Base-by-base conservation (phyloP, 1,140 invertebrate genomes). In the Cherax quadricarinatus region DNA sequence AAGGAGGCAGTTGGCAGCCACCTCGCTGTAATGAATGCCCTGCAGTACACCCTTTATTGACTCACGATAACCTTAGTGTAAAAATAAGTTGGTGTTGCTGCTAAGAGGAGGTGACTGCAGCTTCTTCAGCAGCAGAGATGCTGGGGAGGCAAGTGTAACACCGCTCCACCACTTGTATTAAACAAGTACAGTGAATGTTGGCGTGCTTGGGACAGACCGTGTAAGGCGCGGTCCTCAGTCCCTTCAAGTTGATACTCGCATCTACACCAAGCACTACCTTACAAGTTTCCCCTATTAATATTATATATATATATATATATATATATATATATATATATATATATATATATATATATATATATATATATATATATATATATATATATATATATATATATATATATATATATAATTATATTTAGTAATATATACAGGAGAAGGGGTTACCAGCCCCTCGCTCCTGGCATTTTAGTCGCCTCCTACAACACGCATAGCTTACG, bases 321-420 rank as follows among this genome's bases (percentile, higher is more conserved):
- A 88, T 79, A 88, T 79, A 88, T 78, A 88, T 78, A 88, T 88
- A 88, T 78, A 88, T 88, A 88, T 88, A 88, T 88, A 88, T 88
- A 57, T 14, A 57, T 14, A 14, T 57, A 57, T 57, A 57, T 57
- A 73, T 88, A 88, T 88, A 88, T 88, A 88, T 88, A 88, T 88
- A 88, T 88, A 88, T 88, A 88, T 88, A 88, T 88, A 88, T 88
- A 88, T 88, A 88, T 88, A 88, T 88, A 88, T 88, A 88, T 88
- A 88, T 88, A 88, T 88, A 78, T 88, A 88, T 80, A 53, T 80
- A 78, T 79, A 51, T 78, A 78, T 78, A 53, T 79, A 73, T 87
- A 73, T 79, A 73, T 79, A 48, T 78, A 21, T 80, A 78, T 88
- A 78, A n/a, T n/a, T n/a, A n/a, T n/a, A n/a, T n/a, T n/a, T n/a